Conservation (phyloP, 2,113 vertebrate genomes). For the Drymodes brunneopygia region DNA sequence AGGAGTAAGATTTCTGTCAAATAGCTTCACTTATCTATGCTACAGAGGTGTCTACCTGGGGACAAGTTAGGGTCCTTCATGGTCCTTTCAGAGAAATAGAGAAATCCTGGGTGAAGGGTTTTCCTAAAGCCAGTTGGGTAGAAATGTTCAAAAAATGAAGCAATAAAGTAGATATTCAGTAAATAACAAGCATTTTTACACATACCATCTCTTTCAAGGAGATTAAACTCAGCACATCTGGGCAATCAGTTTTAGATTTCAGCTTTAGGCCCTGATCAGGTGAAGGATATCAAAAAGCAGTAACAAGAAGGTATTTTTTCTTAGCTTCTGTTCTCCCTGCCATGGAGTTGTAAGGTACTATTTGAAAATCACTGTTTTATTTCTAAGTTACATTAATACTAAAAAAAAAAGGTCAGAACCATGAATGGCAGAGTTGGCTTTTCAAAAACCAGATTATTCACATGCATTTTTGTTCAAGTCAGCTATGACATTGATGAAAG, state of each 20-base stretch:
- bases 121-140: not conserved
- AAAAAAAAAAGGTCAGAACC: not conserved
- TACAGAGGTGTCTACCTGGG: not conserved
- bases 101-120: not conserved
- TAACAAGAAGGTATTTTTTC: not conserved
- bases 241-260: constrained; percentile 51
- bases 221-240: not conserved
- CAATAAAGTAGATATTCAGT: not conserved
- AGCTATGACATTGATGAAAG: not conserved
- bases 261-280: not conserved
- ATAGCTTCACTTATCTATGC: not conserved
- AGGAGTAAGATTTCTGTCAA: not conserved
- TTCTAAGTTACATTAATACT: not conserved
- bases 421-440: not conserved
- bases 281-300: not conserved
- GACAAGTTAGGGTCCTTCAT: not conserved
- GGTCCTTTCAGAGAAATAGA: not conserved
- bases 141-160: not conserved
- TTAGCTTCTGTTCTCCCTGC: not conserved
- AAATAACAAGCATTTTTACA: constrained; percentile 14
- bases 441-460: not conserved
- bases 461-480: not conserved
- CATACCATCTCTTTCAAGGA: not conserved
- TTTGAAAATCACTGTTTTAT: not conserved
- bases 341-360: not conserved